Percentiles rank a stretch among this genome's conserved stretches.
phyloP scores from a whole-genome alignment of 2,888 invertebrate species.

The Lochmaea crataegi region DNA sequence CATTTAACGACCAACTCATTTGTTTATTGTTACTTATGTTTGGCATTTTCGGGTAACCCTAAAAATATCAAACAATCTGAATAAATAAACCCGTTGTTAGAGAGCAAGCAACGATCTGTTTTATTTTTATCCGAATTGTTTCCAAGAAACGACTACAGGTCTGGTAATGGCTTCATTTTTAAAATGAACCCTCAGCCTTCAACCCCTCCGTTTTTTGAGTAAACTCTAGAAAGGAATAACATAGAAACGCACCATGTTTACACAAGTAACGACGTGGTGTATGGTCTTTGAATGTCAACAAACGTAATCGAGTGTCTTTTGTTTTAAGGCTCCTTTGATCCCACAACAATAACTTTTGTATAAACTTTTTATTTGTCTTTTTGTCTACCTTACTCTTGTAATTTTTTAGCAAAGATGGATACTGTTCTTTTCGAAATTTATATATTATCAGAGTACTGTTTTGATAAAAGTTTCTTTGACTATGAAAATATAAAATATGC shows the following conservation, averaged over 20 bases:
- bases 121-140: background rate
- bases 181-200: background rate
- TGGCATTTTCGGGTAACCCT: no score
- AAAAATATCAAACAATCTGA: no score
- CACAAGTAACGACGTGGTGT: constrained; percentile 15
- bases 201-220: constrained; percentile 9
- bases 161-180: background rate
- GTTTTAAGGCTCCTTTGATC: constrained; percentile 17
- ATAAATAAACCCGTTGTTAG: background rate
- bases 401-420: background rate
- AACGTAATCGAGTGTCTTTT: constrained; percentile 17
- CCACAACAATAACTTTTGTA: constrained; percentile 14
- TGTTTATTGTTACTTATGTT: no score
- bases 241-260: constrained; percentile 12
- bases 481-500: no score
- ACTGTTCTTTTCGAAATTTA: background rate
- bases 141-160: background rate
- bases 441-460: background rate
- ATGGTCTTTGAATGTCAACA: constrained; percentile 19
- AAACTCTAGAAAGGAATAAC: constrained; percentile 5
- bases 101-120: background rate
- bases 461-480: no score
- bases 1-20: no score
- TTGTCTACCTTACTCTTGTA: background rate
- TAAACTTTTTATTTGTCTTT: constrained; percentile 5